Conservation (phyloP, 1,140 invertebrate species). For the Magallana ariakensis region DNA sequence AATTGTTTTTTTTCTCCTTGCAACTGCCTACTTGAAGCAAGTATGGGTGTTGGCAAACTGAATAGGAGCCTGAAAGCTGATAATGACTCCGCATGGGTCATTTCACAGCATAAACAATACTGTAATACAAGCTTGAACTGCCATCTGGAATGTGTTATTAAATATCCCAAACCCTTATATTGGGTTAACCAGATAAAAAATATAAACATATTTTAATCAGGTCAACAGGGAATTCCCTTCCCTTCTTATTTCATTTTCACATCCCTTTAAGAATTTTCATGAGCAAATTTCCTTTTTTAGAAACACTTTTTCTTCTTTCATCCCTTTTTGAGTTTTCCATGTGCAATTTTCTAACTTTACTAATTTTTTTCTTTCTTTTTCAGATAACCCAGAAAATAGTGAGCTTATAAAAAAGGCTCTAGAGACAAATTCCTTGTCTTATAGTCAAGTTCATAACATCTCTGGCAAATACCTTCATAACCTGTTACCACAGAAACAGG, state of each 20-base stretch:
- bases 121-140: conserved; percentile 4
- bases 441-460: background rate
- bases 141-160: conserved; percentile 28
- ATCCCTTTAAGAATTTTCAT: background rate
- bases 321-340: no score
- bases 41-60: conserved; percentile 24
- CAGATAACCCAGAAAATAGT: no score
- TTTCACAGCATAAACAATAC: conserved; percentile 2
- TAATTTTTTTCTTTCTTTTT: no score
- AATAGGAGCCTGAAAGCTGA: conserved; percentile 22
- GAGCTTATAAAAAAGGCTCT: no score
- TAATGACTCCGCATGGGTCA: conserved; percentile 26
- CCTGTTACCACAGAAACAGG: conserved; percentile 30
- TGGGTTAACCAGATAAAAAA: conserved; percentile 24
- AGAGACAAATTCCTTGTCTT: no score
- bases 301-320: no score
- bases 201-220: background rate
- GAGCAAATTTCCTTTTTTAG: background rate
- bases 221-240: background rate
- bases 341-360: no score
- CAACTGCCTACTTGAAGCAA: background rate
- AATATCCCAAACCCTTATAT: background rate
- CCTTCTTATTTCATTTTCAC: background rate
- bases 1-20: conserved; percentile 4
- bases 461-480: conserved; percentile 2